Base-by-base conservation (phyloP, 92 coral and sea anemone species). In the Zoanthus gigantus region DNA sequence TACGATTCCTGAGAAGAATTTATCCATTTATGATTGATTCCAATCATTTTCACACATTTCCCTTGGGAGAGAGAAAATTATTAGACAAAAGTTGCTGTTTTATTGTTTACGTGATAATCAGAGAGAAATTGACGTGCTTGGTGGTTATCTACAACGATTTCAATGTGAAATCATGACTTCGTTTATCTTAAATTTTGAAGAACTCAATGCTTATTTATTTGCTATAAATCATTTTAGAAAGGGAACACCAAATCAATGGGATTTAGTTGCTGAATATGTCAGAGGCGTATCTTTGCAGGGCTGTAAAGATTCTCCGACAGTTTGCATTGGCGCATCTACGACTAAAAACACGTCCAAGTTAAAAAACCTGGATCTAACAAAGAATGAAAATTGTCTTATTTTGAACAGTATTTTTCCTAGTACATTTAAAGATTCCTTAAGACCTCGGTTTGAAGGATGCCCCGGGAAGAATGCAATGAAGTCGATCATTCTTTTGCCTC, bases 181-280 rank as follows among this genome's bases (percentile, higher is more conserved):
- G 32, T 32, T 78, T 72, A 52, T 88, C 54, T 76, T 86, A 23
- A 77, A 91, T 37, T 53, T 74, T 44, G 74, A 88, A 34, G 89
- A 91, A 58, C 50, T 88, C 16, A 91, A 88, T 71, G 46, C 87
- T 0, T 79, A 87, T 52, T 37, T 87, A 71, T 91, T 87, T 87
- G 93, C 60, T 11, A 28, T 87, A 30, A 28, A 71, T 3, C 94
- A 91, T 91, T 91, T 88, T 83, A 80, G 67, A 91, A 91, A 88
- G 37, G 28, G 60, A 86, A 81, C 34, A 60, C 68, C 16, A 42
- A 13, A 44, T 15, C 58, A 85, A 76, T 30, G 18, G 45, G 61
- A 29, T 46, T 48, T 63, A 82, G 60, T 68, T 61, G 79, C 79
- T 16, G 79, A 75, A 61, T 75, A 75, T 53, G 53, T 75, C 31